A percentile compares a stretch with the other conserved stretches of the same genome.
Evolutionary conservation across 1,140 invertebrate genomes (phyloP).

Genomic region (Aporrectodea caliginosa): DNA sequence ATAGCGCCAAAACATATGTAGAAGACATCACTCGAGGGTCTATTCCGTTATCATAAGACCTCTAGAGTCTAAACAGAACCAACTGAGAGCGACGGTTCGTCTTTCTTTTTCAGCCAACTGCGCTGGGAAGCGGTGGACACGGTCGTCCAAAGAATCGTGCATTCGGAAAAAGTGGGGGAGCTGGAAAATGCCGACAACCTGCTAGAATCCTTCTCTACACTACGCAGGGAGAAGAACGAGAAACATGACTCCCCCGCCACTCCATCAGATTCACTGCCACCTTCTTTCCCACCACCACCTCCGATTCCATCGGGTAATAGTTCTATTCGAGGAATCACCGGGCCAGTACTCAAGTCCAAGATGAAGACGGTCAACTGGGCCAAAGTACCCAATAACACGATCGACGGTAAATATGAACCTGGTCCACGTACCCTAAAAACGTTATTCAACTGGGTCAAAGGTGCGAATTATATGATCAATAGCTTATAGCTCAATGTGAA

Average conservation of each 20-base stretch:
- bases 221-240: too few species aligned
- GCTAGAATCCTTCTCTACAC: too few species aligned
- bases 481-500: too few species aligned
- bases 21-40: too few species aligned
- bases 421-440: too few species aligned
- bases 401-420: neutral
- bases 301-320: constrained; percentile 40
- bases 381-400: neutral
- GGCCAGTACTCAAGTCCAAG: neutral
- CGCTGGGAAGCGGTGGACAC: neutral
- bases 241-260: too few species aligned
- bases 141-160: neutral
- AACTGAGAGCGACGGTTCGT: neutral
- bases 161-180: neutral
- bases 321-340: too few species aligned
- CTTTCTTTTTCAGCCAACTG: neutral
- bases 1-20: too few species aligned
- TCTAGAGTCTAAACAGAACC: too few species aligned
- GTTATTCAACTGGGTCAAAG: too few species aligned
- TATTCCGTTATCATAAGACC: too few species aligned
- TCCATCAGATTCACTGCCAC: constrained; percentile 20
- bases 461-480: too few species aligned
- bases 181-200: neutral
- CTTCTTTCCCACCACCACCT: constrained; percentile 42
- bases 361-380: neutral